Percentiles rank a stretch among this genome's conserved stretches.
Evolutionary conservation across 2,888 invertebrate species (phyloP).

Genomic region (Agonum fuliginosum): DNA sequence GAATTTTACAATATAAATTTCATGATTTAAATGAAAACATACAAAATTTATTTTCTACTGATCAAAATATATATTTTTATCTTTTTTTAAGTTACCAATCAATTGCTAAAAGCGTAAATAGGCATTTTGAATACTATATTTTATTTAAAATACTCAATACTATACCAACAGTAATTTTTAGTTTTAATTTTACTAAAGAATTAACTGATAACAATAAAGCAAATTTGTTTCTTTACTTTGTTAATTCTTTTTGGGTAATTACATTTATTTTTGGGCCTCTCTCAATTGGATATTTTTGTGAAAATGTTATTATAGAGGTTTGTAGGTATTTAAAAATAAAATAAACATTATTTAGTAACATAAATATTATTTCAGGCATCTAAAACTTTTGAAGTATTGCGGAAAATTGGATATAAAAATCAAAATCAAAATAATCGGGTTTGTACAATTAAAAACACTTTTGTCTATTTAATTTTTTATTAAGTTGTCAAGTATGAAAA

Average conservation of each 20-base stretch:
- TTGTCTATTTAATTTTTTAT: not conserved
- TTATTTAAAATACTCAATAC: not conserved
- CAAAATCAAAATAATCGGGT: too few relatives aligned
- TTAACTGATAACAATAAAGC: not conserved
- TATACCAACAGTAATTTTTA: not conserved
- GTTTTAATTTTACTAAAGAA: not conserved
- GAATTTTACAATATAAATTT: slow-evolving; percentile 8
- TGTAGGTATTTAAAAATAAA: too few relatives aligned
- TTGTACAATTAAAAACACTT: too few relatives aligned
- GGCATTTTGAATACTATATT: not conserved
- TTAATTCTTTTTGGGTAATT: slow-evolving; percentile 7
- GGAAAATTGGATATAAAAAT: too few relatives aligned
- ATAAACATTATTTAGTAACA: too few relatives aligned
- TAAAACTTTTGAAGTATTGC: slow-evolving; percentile 35
- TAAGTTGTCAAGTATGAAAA: too few relatives aligned
- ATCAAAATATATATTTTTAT: slow-evolving; percentile 8
- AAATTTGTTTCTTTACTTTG: not conserved
- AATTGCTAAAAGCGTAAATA: not conserved
- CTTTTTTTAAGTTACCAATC: not conserved
- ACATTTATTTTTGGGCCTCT: slow-evolving; percentile 6
- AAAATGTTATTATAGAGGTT: not conserved
- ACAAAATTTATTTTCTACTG: not conserved
- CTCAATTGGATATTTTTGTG: slow-evolving; percentile 1
- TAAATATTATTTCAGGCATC: slow-evolving; percentile 18
- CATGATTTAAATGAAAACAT: slow-evolving; percentile 1